Base-by-base conservation (phyloP, 2,888 invertebrate genomes). In the Lysandra coridon region DNA sequence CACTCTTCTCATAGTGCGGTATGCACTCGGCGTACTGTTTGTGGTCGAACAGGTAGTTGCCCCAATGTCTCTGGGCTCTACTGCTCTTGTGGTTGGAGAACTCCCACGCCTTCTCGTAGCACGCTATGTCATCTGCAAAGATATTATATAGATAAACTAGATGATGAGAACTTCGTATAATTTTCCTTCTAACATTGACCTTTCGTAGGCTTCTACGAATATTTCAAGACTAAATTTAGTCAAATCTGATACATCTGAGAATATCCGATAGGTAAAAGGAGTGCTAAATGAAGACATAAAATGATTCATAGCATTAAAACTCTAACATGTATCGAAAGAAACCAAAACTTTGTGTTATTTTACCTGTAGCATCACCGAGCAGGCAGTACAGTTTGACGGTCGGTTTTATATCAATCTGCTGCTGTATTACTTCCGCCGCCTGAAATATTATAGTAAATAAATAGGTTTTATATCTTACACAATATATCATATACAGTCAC, bases 71-170 rank as follows among this genome's bases (percentile, higher is more conserved):
- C 88, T 98, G 98, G 0, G 98, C 98, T 79, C 98, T 95, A 78
- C 98, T 97, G 90, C 98, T 98, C 79, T 95, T 96, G 80, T 96
- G 94, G 7, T 96, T 96, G 0, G 99, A 99, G 82, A 99, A 95
- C 85, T 97, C 96, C 98, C 99, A 99, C 0, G 99, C 99, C 85
- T 96, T 97, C 85, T 97, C 96, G 87, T 98, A 99, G 86, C 96
- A 97, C 23, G 95, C 94, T 0, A 96, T 92, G 85, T 99, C 97
- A 85, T 98, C 97, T 83, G 96, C 1, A 69, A 76, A 53, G 53
- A 53, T 14, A 53, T 14, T 53, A 10, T 49, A 10, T 53, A 53
- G 53, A 53, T 14, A 53, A 53, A 53, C 53, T 10, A 53, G 14
- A 53, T 53, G 53, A 53, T 14, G 53, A 0, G 1, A 53, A 53